Conservation (phyloP, 2,888 invertebrate genomes). For the Frankliniella intonsa region DNA sequence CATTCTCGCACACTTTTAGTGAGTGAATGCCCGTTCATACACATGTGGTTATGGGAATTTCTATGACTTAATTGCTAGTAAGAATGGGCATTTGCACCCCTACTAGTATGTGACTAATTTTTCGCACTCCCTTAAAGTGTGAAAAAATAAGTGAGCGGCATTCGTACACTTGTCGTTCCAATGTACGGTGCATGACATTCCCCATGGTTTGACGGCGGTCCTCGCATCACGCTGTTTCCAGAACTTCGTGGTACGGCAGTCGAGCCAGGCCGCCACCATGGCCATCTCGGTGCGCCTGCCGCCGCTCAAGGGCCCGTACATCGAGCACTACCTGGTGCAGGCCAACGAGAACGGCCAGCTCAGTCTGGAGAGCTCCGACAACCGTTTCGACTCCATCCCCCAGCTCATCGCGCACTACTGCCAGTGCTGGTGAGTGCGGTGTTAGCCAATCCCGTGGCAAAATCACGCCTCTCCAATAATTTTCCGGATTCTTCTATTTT, state of each 20-base stretch:
- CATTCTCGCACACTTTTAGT: no score
- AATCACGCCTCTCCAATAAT: no score
- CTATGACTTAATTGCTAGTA: no score
- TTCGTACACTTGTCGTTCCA: no score
- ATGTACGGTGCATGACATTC: not conserved
- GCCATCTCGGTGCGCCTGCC: conserved; percentile 89
- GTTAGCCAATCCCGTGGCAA: not conserved
- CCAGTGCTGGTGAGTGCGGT: conserved; percentile 68
- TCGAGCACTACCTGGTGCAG: conserved; percentile 94
- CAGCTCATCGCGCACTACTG: conserved; percentile 90
- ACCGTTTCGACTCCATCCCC: conserved; percentile 89
- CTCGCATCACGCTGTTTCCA: conserved; percentile 48
- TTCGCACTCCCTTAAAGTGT: no score
- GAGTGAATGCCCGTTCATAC: no score
- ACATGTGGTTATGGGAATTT: no score
- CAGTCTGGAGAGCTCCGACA: conserved; percentile 88
- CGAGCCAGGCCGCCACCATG: conserved; percentile 90
- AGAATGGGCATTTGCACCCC: no score
- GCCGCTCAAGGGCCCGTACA: conserved; percentile 80
- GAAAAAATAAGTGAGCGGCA: no score
- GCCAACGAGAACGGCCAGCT: conserved; percentile 68
- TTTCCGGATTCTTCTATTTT: no score
- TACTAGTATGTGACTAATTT: no score
- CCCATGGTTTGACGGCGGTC: not conserved
- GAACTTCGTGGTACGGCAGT: conserved; percentile 93